A percentile compares a stretch with the other conserved stretches of the same genome.
Evolutionary conservation across 2,888 invertebrate genomes (phyloP).

Genomic region (Drosophila nr. perissopoda): DNA sequence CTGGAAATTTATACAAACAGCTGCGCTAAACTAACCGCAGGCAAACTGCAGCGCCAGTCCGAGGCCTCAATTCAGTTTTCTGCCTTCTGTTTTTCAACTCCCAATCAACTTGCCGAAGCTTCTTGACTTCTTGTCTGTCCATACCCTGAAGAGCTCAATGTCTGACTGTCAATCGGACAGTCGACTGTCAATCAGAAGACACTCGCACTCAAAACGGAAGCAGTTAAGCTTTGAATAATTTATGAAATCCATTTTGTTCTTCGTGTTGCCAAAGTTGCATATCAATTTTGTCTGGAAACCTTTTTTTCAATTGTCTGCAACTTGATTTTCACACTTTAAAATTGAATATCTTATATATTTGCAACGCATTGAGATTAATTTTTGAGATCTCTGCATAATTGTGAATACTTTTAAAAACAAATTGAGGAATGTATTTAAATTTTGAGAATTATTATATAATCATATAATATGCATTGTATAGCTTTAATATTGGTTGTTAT

Average conservation of each 20-base stretch:
- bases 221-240: conserved; percentile 77
- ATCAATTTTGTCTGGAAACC: conserved; percentile 51
- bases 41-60: conserved; percentile 60
- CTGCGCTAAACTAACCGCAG: conserved; percentile 73
- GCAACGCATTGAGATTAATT: not conserved
- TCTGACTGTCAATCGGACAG: conserved; percentile 15
- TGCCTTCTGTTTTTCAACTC: conserved; percentile 6
- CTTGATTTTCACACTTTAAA: conserved; percentile 50
- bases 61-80: conserved; percentile 42
- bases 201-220: conserved; percentile 70
- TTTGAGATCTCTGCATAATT: not conserved
- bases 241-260: conserved; percentile 63
- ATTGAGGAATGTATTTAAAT: not conserved
- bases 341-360: not conserved
- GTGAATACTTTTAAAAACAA: not conserved
- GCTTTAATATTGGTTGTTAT: not conserved
- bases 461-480: not conserved
- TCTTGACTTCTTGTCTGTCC: conserved; percentile 56
- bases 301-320: conserved; percentile 21
- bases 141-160: conserved; percentile 13
- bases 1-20: conserved; percentile 73
- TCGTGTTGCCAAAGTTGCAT: conserved; percentile 64
- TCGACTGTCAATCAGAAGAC: conserved; percentile 21
- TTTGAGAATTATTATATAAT: not conserved
- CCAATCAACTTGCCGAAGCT: conserved; percentile 31